Percentiles rank a stretch among this genome's conserved stretches.
These are phyloP conservation scores for Antechinus stuartii DNA, from an alignment of 2,113 vertebrate species.

Conservation along the genomic window DNA sequence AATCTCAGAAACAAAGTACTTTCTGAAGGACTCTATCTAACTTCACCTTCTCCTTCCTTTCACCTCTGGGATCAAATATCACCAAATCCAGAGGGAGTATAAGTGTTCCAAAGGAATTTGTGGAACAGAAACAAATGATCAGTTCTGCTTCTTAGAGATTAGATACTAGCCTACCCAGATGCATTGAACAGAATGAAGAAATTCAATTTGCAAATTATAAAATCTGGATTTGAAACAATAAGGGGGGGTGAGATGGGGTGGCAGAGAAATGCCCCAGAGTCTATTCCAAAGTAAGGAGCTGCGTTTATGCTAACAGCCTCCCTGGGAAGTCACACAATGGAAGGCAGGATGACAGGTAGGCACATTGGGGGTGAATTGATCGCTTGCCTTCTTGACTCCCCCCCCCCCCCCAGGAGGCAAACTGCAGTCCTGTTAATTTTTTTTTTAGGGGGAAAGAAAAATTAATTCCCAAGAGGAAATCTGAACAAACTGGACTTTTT, in stretches of 20 bases:
- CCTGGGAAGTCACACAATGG: neutral
- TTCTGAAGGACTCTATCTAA: neutral
- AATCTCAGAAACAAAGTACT: neutral
- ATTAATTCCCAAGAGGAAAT: neutral
- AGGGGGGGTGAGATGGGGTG: accelerated
- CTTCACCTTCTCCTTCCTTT: neutral
- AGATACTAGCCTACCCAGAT: slow-evolving; percentile 29
- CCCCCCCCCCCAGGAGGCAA: slow-evolving; percentile 15
- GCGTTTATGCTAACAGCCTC: neutral
- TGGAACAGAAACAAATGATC: slow-evolving; percentile 55
- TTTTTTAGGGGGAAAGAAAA: neutral
- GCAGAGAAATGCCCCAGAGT: neutral
- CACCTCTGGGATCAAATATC: slow-evolving; percentile 34
- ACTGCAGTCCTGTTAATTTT: neutral
- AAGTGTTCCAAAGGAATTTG: slow-evolving; percentile 56
- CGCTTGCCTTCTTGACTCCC: slow-evolving; percentile 41
- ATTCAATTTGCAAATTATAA: slow-evolving; percentile 68
- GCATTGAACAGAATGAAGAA: slow-evolving; percentile 45
- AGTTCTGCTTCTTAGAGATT: slow-evolving; percentile 48
- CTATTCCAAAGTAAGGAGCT: neutral
- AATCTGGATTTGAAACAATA: neutral
- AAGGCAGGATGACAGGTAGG: slow-evolving; percentile 36
- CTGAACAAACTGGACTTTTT: slow-evolving; percentile 29
- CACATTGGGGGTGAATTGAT: slow-evolving; percentile 56
- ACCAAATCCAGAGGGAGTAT: slow-evolving; percentile 41